These are phyloP conservation scores for Liposcelis brunnea DNA, from an alignment of 2,888 invertebrate genomes.

Conservation along the genomic window DNA sequence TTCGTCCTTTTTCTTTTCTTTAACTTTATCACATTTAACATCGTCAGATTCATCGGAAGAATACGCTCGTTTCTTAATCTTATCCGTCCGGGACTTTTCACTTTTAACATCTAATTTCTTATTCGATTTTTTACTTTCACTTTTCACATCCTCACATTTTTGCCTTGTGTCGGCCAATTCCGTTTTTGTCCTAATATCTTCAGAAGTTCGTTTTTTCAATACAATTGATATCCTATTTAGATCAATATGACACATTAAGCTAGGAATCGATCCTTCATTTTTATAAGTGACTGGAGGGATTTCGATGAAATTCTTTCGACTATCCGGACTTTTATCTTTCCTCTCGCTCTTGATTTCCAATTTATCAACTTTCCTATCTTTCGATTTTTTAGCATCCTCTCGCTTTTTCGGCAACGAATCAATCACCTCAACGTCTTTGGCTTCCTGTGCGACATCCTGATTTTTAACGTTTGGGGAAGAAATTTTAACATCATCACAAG, in stretches of 20 bases:
- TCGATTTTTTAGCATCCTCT: too few relatives aligned
- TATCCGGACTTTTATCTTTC: not conserved
- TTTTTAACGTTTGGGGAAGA: too few relatives aligned
- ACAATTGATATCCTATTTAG: conserved; percentile 26
- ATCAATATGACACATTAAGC: conserved; percentile 29
- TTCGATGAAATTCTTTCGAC: too few relatives aligned
- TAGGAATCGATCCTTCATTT: conserved; percentile 21
- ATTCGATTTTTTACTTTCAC: too few relatives aligned
- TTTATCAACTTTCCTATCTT: not conserved
- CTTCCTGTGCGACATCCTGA: too few relatives aligned
- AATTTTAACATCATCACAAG: too few relatives aligned
- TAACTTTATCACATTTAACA: conserved; percentile 36
- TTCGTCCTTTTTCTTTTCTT: conserved; percentile 32
- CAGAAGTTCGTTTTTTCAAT: conserved; percentile 25
- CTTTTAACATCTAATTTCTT: conserved; percentile 15
- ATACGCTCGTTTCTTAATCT: conserved; percentile 23
- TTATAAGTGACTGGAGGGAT: conserved; percentile 21
- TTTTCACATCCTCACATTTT: conserved; percentile 16
- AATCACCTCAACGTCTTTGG: too few relatives aligned
- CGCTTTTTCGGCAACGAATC: too few relatives aligned
- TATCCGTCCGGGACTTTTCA: conserved; percentile 13
- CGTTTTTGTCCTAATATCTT: conserved; percentile 32
- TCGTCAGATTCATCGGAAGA: conserved; percentile 54
- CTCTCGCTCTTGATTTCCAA: not conserved
- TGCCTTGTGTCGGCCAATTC: conserved; percentile 33